A percentile compares a stretch with the other conserved stretches of the same genome.
These are phyloP conservation scores for Aurelia aurita DNA, from an alignment of 30 jellyfish, hydroid and myxozoan genomes.

Conservation along the genomic window DNA sequence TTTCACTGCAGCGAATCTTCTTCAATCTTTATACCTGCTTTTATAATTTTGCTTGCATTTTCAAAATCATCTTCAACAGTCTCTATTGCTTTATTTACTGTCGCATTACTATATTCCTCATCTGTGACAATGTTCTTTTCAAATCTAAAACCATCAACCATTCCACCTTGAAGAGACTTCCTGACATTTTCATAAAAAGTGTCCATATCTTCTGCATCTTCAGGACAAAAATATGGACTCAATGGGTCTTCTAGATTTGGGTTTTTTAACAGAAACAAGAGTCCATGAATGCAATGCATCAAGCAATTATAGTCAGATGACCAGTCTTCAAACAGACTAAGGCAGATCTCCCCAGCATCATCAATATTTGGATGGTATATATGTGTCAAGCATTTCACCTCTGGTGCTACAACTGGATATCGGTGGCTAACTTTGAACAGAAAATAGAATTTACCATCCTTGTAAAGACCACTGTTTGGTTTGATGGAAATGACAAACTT, in stretches of 20 bases:
- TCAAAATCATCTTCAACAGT: too few species aligned
- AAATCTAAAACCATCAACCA: conserved; percentile 76
- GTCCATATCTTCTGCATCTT: conserved; percentile 74
- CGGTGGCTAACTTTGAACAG: conserved; percentile 56
- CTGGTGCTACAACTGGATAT: conserved; percentile 86
- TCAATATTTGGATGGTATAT: conserved; percentile 96
- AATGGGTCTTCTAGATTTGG: conserved; percentile 95
- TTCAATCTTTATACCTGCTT: too few species aligned
- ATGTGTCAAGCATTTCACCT: conserved; percentile 64
- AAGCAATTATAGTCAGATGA: conserved; percentile 58
- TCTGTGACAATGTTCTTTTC: conserved; percentile 34
- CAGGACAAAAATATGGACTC: conserved; percentile 95
- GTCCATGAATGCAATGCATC: conserved; percentile 80
- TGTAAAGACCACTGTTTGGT: conserved; percentile 88
- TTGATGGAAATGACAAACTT: conserved; percentile 43
- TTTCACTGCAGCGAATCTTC: too few species aligned
- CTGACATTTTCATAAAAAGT: conserved; percentile 73
- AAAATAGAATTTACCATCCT: conserved; percentile 78
- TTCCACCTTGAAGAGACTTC: conserved; percentile 80
- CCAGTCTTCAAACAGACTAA: conserved; percentile 94
- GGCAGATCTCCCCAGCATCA: conserved; percentile 92
- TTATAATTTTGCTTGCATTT: too few species aligned
- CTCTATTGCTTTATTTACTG: neutral
- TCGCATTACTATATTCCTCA: conserved; percentile 1
- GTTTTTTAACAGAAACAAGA: conserved; percentile 75